Percentiles rank a stretch among this genome's conserved stretches.
phyloP scores from a whole-genome alignment of 2,113 vertebrate genomes.

The Dipodomys stephensi region DNA sequence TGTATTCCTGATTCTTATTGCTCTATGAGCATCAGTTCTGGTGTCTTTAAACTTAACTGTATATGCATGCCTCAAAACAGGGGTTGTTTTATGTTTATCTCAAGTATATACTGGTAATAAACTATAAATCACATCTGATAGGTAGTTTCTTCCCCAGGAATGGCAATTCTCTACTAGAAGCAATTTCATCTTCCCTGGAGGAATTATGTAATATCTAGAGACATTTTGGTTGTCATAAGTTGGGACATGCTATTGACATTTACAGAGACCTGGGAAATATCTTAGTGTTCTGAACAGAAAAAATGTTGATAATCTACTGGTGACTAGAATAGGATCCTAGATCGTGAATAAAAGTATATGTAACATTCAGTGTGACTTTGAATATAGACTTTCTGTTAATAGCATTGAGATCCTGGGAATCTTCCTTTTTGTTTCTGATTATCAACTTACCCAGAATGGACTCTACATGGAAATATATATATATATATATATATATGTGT shows the following conservation, averaged over 20 bases:
- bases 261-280: background rate
- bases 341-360: background rate
- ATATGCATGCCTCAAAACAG: background rate
- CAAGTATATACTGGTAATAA: background rate
- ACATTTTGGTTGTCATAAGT: background rate
- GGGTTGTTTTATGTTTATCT: conserved; percentile 2
- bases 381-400: background rate
- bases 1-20: background rate
- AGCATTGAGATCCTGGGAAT: background rate
- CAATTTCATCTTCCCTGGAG: background rate
- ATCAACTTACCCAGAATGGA: background rate
- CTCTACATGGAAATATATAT: too few relatives aligned
- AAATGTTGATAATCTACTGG: background rate
- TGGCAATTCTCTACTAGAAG: background rate
- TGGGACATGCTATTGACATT: background rate
- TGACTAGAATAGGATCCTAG: background rate
- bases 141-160: background rate
- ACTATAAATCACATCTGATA: background rate
- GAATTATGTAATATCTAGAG: background rate
- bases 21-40: background rate
- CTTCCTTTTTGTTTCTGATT: background rate
- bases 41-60: background rate
- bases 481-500: accelerated
- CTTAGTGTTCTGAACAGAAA: background rate
- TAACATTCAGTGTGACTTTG: background rate